Conservation (phyloP, 23 tunicate species). For the Halocynthia aurantium region DNA sequence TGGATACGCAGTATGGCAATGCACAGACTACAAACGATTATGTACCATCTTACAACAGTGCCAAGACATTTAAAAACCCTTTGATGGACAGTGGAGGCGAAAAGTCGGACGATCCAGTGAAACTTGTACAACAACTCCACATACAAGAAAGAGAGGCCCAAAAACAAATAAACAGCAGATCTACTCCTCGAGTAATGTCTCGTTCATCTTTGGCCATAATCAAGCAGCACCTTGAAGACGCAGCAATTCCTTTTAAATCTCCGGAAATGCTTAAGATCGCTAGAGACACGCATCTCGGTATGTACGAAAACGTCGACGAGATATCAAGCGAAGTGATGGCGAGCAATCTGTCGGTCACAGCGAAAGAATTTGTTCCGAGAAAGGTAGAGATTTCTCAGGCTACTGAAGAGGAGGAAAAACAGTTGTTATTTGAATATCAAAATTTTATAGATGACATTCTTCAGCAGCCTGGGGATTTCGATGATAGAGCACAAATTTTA, state of each 20-base stretch:
- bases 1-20: too few relatives aligned
- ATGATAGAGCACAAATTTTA: not conserved
- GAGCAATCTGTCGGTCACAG: constrained; percentile 14
- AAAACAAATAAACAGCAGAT: not conserved
- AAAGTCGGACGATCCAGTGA: not conserved
- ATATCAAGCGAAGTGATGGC: not conserved
- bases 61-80: constrained; percentile 6
- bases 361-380: constrained; percentile 12
- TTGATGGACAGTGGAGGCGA: not conserved
- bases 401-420: constrained; percentile 7
- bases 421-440: not conserved
- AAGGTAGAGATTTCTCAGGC: not conserved
- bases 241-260: constrained; percentile 54
- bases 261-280: constrained; percentile 36
- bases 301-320: not conserved
- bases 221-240: constrained; percentile 17
- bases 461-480: constrained; percentile 18
- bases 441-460: not conserved
- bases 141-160: not conserved
- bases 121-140: constrained; percentile 2
- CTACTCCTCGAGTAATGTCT: not conserved
- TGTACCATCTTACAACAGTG: not conserved
- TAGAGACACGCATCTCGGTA: constrained; percentile 41
- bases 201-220: constrained; percentile 1
- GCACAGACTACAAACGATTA: too few relatives aligned